Evolutionary conservation across 1,140 invertebrate species (phyloP).

Genomic region (Helicorthomorpha holstii): DNA sequence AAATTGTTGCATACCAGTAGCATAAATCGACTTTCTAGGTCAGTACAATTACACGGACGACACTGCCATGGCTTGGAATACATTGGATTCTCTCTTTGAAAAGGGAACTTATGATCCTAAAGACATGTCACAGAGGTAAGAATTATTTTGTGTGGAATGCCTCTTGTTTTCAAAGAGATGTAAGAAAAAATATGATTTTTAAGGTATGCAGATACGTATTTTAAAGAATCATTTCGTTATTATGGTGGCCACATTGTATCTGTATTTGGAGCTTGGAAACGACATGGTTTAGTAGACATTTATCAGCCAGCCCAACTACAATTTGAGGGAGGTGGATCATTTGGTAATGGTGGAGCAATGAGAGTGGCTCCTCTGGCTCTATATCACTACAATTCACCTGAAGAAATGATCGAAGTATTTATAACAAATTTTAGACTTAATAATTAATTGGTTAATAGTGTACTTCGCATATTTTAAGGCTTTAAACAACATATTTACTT

Average conservation of each 20-base stretch:
- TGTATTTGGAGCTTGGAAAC: constrained; percentile 43
- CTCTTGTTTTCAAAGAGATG: not conserved
- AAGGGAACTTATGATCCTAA: constrained; percentile 27
- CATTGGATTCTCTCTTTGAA: constrained; percentile 44
- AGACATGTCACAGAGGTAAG: constrained; percentile 16
- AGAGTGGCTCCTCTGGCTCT: constrained; percentile 49
- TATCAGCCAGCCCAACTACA: constrained; percentile 45
- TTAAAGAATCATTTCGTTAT: not conserved
- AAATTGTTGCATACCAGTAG: no score
- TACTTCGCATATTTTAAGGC: no score
- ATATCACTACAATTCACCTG: constrained; percentile 35
- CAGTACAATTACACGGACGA: constrained; percentile 70
- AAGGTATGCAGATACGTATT: not conserved
- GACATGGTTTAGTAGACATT: constrained; percentile 38
- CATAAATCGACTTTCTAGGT: no score
- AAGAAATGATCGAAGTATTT: constrained; percentile 32
- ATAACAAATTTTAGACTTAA: constrained; percentile 17
- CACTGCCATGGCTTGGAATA: constrained; percentile 51
- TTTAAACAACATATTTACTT: not conserved
- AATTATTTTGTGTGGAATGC: not conserved
- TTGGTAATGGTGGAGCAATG: constrained; percentile 61
- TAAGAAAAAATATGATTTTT: not conserved
- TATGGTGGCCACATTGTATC: constrained; percentile 43
- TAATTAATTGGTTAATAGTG: not conserved
- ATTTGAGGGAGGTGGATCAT: constrained; percentile 52